Evolutionary conservation across 2,113 vertebrate species (phyloP).

Genomic region (Zapus hudsonius): DNA sequence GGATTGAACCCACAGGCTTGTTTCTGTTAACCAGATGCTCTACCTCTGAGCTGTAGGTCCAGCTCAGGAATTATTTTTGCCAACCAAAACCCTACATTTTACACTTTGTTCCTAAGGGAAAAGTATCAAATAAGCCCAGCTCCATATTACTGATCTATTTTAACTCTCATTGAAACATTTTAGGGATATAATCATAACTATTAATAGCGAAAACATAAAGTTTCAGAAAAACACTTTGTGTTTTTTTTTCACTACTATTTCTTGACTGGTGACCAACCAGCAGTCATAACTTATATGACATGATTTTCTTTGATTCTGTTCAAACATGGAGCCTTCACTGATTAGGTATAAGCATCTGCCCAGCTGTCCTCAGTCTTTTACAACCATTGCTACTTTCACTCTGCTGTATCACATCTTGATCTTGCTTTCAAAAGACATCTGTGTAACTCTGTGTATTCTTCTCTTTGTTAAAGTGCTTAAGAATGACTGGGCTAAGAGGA

Average conservation of each 20-base stretch:
- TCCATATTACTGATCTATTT: background rate
- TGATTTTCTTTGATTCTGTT: slow-evolving; percentile 15
- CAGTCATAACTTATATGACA: background rate
- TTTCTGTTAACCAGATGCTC: background rate
- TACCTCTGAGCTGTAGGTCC: background rate
- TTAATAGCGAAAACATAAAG: background rate
- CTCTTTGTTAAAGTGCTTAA: background rate
- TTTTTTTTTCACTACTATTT: background rate
- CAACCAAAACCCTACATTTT: background rate
- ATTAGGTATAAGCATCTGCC: background rate
- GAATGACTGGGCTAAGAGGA: background rate
- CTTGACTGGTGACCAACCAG: background rate
- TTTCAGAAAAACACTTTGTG: background rate
- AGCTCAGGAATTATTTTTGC: background rate
- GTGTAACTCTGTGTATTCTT: background rate
- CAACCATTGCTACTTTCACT: background rate
- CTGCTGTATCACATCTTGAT: background rate
- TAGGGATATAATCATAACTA: background rate
- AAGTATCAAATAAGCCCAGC: background rate
- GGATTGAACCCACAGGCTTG: background rate
- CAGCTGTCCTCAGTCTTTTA: background rate
- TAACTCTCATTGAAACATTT: background rate
- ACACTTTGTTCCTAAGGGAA: background rate
- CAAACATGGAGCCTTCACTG: background rate
- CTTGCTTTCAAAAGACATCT: background rate